Evolutionary conservation across 2,797 vertebrate species (phyloP).

Genomic region (Arremon brunneinucha): DNA sequence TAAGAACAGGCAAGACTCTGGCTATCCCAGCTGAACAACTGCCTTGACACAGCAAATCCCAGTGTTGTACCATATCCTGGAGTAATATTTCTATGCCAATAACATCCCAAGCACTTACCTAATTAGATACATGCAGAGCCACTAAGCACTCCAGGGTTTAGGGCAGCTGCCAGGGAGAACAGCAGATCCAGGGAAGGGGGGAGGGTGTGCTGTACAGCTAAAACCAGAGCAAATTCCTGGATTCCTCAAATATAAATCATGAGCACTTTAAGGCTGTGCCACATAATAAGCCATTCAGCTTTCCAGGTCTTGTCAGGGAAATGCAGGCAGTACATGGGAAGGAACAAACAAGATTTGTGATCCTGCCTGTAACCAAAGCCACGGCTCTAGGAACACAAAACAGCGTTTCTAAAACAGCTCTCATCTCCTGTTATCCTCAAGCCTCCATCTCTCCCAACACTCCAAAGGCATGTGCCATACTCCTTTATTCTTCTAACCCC

Average conservation of each 20-base stretch:
- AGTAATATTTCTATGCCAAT: slow-evolving; percentile 41
- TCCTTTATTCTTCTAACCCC: background rate
- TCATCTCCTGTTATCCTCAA: background rate
- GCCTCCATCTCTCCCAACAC: background rate
- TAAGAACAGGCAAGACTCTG: background rate
- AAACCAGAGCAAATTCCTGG: slow-evolving; percentile 44
- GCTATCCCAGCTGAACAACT: background rate
- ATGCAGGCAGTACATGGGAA: background rate
- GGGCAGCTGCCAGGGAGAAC: slow-evolving; percentile 33
- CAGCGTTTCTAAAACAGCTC: background rate
- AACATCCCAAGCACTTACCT: background rate
- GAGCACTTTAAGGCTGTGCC: background rate
- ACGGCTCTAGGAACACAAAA: background rate
- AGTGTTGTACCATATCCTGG: background rate
- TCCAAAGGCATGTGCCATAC: background rate
- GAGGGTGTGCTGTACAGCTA: background rate
- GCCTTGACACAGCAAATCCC: slow-evolving; percentile 34
- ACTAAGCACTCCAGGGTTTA: background rate
- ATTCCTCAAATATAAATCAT: slow-evolving; percentile 57
- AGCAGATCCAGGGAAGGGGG: slow-evolving; percentile 27
- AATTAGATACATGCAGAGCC: slow-evolving; percentile 42
- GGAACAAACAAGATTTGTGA: slow-evolving; percentile 10
- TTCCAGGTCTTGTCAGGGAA: slow-evolving; percentile 18
- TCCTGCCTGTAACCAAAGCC: background rate
- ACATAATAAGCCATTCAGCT: slow-evolving; percentile 22